These are phyloP conservation scores for Manis crassicaudata DNA, from an alignment of 2,797 vertebrate genomes.

Conservation along the genomic window DNA sequence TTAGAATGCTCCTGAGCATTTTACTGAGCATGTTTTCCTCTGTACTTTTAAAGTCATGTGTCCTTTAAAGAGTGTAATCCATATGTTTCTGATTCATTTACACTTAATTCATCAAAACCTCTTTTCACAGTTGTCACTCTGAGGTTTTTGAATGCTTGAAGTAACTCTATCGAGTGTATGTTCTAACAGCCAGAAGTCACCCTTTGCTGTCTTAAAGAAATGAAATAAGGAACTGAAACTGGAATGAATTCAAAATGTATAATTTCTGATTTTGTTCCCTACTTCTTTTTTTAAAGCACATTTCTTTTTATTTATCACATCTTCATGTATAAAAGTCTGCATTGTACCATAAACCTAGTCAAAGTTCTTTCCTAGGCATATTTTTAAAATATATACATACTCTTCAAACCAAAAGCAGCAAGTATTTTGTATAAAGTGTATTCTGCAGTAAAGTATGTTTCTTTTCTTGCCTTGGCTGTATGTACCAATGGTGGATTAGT, in stretches of 20 bases:
- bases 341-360: neutral
- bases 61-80: neutral
- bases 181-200: neutral
- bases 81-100: conserved; percentile 31
- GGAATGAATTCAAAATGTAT: neutral
- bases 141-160: neutral
- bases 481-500: neutral
- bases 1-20: neutral
- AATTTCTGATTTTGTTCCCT: neutral
- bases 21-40: neutral
- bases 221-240: neutral
- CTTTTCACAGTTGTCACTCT: neutral
- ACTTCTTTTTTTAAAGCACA: neutral
- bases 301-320: conserved; percentile 27
- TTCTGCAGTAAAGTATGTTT: neutral
- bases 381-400: neutral
- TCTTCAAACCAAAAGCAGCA: neutral
- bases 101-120: neutral
- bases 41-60: neutral
- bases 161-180: neutral
- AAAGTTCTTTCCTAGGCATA: neutral
- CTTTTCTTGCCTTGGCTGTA: conserved; percentile 29
- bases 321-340: neutral
- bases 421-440: conserved; percentile 22
- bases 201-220: conserved; percentile 16